Conservation (phyloP, 2,888 invertebrate species). For the Tuberolachnus salignus region DNA sequence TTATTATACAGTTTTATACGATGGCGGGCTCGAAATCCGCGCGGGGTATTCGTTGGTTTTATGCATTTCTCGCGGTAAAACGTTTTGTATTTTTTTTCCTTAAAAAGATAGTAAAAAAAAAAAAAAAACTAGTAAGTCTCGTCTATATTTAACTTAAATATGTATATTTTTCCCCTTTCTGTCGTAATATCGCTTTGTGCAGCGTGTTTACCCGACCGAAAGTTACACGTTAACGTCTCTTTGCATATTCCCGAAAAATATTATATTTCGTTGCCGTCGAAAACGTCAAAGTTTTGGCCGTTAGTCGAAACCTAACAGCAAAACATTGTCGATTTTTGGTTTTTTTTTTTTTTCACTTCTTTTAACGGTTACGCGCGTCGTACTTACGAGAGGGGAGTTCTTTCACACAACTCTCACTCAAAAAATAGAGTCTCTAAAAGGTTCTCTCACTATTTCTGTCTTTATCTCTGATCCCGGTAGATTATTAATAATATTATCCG, state of each 20-base stretch:
- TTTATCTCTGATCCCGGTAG: conserved; percentile 15
- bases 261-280: conserved; percentile 19
- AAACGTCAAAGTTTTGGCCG: conserved; percentile 49
- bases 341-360: conserved; percentile 21
- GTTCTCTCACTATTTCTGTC: no score
- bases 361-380: conserved; percentile 25
- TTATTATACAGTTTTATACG: no score
- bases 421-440: conserved; percentile 11
- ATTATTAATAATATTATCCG: conserved; percentile 39
- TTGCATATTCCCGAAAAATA: conserved; percentile 42
- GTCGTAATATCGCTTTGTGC: neutral
- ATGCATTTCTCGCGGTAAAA: no score
- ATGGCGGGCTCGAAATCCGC: no score
- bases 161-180: conserved; percentile 30
- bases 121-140: no score
- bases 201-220: conserved; percentile 42
- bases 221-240: conserved; percentile 50
- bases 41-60: no score
- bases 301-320: conserved; percentile 22
- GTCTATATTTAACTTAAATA: no score
- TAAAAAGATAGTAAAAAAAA: no score
- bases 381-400: conserved; percentile 33
- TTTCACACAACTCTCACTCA: conserved; percentile 26
- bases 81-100: no score
- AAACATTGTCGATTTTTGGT: conserved; percentile 13